These are phyloP conservation scores for Alauda arvensis DNA, from an alignment of 2,797 vertebrate species.

Conservation along the genomic window DNA sequence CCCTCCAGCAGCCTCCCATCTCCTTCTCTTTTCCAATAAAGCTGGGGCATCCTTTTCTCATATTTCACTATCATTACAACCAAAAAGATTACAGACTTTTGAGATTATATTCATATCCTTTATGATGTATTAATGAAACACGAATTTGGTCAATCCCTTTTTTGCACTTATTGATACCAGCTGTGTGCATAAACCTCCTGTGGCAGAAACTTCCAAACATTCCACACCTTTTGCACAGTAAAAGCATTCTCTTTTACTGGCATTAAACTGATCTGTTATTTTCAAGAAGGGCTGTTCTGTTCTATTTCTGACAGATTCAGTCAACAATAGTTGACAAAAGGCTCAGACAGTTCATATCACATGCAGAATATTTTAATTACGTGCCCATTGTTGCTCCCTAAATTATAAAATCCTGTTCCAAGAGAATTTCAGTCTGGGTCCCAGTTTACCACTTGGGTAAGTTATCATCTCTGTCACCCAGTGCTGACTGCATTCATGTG, in stretches of 20 bases:
- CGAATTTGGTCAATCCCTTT: neutral
- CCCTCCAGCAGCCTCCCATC: neutral
- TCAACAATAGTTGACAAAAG: neutral
- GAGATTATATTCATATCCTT: neutral
- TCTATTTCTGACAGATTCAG: neutral
- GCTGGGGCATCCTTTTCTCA: neutral
- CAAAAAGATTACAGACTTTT: neutral
- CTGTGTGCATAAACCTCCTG: neutral
- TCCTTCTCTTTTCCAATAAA: neutral
- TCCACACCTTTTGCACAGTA: neutral
- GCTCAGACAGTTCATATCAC: neutral
- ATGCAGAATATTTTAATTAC: neutral
- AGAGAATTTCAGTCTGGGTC: neutral
- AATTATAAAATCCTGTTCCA: neutral
- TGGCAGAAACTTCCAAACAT: neutral
- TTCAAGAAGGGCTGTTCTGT: neutral
- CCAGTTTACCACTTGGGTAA: neutral
- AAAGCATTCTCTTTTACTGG: neutral
- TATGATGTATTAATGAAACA: neutral
- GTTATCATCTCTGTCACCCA: neutral
- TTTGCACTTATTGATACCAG: neutral
- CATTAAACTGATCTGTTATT: neutral
- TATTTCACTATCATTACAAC: neutral
- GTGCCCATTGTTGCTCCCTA: neutral
- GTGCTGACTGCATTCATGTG: neutral